Base-by-base conservation (phyloP, 2,888 invertebrate genomes). In the Tenthredo mesomela region DNA sequence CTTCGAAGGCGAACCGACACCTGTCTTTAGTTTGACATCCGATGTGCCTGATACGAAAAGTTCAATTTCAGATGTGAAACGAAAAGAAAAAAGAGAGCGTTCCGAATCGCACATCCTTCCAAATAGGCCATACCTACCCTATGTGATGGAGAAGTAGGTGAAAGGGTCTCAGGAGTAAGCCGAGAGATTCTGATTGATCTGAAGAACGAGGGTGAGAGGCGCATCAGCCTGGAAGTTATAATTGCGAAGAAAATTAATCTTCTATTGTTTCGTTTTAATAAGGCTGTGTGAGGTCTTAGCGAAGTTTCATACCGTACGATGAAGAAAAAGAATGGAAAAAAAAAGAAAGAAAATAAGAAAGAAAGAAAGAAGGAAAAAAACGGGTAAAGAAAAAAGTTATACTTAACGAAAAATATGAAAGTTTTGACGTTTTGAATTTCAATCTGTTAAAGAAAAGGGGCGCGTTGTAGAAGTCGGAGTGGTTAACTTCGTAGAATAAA, bases 221-320 rank as follows among this genome's bases (percentile, higher is more conserved):
- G 77, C 50, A 54, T 29, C 77, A 21, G 50, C 50, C 25, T 50
- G 33, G n/a, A 77, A 77, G 77, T 77, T 80, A 80, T 80, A 80
- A 80, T 80, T 80, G 80, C 80, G 80, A 80, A 40, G 80, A 80
- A 80, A 80, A 80, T 80, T 80, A 80, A 80, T 40, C 80, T 61
- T 61, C 80, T 80, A 80, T 80, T 80, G 80, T 80, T 80, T 61
- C 80, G 80, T 80, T 58, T 80, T 80, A 37, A 80, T 61, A 61
- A 58, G 33, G 80, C 37, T 61, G 50, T 50, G 50, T 33, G 54
- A 50, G 50, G 33, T 61, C 40, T 61, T 37, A 80, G 61, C 37
- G 6, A 80, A 80, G 80, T 80, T 80, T 61, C 29, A 33, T 80
- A 21, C 40, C 61, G 61, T 77, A 33, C 77, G 33, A 47, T 33